phyloP scores from a whole-genome alignment of 1,140 invertebrate species.

The Carposina sasakii region DNA sequence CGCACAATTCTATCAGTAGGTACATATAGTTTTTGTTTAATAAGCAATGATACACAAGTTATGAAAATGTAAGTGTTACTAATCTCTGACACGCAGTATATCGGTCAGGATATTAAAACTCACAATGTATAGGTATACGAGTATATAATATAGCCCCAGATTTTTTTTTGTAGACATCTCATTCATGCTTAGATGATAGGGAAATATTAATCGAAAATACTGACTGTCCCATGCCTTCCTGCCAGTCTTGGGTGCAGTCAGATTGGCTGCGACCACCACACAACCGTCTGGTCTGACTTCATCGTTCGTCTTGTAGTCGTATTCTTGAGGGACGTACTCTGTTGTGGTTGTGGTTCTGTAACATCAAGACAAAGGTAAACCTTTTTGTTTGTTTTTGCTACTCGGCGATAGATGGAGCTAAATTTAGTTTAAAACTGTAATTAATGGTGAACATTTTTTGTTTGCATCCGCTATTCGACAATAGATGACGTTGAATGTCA shows the following conservation, averaged over 20 bases:
- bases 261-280: conserved; percentile 13
- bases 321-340: conserved; percentile 17
- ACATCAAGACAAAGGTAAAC: too few relatives aligned
- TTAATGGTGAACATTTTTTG: neutral
- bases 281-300: conserved; percentile 8
- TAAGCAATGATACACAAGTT: too few relatives aligned
- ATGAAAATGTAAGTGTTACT: too few relatives aligned
- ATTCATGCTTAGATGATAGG: neutral
- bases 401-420: neutral
- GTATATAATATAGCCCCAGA: neutral
- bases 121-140: neutral
- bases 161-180: neutral
- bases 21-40: too few relatives aligned
- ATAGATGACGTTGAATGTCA: too few relatives aligned
- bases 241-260: conserved; percentile 29
- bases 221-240: conserved; percentile 39
- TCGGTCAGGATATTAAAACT: too few relatives aligned
- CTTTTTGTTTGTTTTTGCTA: too few relatives aligned
- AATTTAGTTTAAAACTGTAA: neutral
- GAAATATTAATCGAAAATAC: conserved; percentile 11
- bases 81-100: too few relatives aligned
- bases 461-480: too few relatives aligned
- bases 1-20: too few relatives aligned
- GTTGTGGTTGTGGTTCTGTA: conserved; percentile 22
- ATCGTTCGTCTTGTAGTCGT: conserved; percentile 25